Evolutionary conservation across 1,140 invertebrate genomes (phyloP).

Genomic region (Sogatella furcifera): DNA sequence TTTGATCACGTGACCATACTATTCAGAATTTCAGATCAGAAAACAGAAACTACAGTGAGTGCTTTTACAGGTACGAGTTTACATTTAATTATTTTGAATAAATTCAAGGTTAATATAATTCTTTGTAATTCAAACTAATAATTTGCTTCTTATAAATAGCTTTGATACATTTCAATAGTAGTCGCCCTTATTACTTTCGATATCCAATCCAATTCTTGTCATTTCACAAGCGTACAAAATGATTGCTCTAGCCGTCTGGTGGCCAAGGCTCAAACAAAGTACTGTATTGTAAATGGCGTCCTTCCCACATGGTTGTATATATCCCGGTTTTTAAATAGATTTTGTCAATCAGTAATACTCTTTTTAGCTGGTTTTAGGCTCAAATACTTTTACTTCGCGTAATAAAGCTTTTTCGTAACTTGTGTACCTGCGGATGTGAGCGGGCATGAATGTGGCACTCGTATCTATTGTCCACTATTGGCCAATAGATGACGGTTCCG

Average conservation of each 20-base stretch:
- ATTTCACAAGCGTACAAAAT: neutral
- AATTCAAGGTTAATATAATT: neutral
- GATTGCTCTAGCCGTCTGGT: neutral
- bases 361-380: too few relatives aligned
- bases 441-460: neutral
- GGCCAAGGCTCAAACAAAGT: neutral
- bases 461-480: neutral
- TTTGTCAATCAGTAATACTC: neutral
- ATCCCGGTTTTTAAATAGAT: neutral
- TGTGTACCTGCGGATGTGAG: neutral
- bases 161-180: too few relatives aligned
- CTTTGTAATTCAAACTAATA: too few relatives aligned
- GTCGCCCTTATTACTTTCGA: too few relatives aligned
- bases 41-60: neutral
- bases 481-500: neutral
- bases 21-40: neutral
- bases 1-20: slow-evolving; percentile 1
- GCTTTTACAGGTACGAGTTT: slow-evolving; percentile 1
- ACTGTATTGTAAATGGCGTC: neutral
- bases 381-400: too few relatives aligned
- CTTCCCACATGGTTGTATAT: neutral
- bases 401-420: too few relatives aligned
- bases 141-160: too few relatives aligned
- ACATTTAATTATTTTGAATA: neutral
- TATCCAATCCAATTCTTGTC: too few relatives aligned